Percentiles rank a stretch among this genome's conserved stretches.
Conservation (phyloP, 2,113 vertebrate species). For the Clarias macrocephalus region DNA sequence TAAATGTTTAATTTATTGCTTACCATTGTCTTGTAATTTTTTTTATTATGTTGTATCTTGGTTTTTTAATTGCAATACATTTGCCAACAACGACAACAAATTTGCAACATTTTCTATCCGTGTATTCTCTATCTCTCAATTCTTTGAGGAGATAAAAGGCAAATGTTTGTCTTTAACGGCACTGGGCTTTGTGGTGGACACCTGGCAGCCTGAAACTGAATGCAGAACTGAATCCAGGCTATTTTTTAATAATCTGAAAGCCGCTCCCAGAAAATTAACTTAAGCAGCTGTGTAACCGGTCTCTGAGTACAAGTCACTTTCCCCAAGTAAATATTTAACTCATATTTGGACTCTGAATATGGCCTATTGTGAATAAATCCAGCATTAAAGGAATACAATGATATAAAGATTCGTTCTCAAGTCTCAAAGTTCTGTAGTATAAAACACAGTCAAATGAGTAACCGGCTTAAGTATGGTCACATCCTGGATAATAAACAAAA, state of each 20-base stretch:
- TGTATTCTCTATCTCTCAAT: not conserved
- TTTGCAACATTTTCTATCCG: not conserved
- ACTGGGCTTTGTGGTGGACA: not conserved
- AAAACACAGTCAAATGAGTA: not conserved
- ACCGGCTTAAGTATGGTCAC: not conserved
- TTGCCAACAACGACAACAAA: not conserved
- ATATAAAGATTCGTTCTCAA: not conserved
- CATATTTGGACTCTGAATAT: not conserved
- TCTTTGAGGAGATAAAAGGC: not conserved
- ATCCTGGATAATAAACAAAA: constrained; percentile 23
- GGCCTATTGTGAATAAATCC: not conserved
- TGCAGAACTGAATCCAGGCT: not conserved
- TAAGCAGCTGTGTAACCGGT: not conserved
- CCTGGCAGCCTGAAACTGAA: not conserved
- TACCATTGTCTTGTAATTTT: not conserved
- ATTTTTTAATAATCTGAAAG: not conserved
- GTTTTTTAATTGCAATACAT: not conserved
- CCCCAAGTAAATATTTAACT: not conserved
- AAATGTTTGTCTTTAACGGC: not conserved
- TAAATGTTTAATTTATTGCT: not conserved
- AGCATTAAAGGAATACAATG: not conserved
- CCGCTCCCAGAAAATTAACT: not conserved
- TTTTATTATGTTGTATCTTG: not conserved
- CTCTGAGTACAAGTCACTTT: not conserved
- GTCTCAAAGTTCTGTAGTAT: not conserved